Evolutionary conservation across 2,888 invertebrate species (phyloP).

Genomic region (Netelia inedita): DNA sequence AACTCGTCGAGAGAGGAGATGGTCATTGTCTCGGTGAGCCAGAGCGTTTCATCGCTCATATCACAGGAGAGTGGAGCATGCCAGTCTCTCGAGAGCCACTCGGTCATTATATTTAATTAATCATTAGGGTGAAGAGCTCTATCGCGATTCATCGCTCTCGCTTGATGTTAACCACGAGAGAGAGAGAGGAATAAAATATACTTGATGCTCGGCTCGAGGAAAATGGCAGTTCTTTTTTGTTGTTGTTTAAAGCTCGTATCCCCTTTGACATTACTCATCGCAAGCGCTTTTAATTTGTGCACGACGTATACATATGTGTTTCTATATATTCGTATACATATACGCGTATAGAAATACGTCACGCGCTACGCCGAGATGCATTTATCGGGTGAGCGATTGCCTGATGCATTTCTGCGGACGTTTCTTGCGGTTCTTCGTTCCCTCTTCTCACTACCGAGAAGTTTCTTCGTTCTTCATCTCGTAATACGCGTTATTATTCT

Average conservation of each 20-base stretch:
- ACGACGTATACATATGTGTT: slow-evolving; percentile 68
- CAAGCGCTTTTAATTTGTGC: slow-evolving; percentile 76
- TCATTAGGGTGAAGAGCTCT: slow-evolving; percentile 79
- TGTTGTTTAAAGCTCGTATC: slow-evolving; percentile 9
- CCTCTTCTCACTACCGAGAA: slow-evolving; percentile 28
- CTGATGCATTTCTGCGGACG: slow-evolving; percentile 57
- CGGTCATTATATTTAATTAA: slow-evolving; percentile 83
- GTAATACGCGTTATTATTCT: slow-evolving; percentile 64
- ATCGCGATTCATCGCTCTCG: slow-evolving; percentile 76
- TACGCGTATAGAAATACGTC: slow-evolving; percentile 61
- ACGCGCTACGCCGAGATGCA: slow-evolving; percentile 69
- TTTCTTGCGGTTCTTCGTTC: slow-evolving; percentile 54
- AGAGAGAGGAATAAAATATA: slow-evolving; percentile 19
- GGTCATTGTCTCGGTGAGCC: slow-evolving; percentile 78
- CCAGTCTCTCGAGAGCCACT: slow-evolving; percentile 37
- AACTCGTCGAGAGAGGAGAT: slow-evolving; percentile 66
- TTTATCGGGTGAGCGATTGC: slow-evolving; percentile 72
- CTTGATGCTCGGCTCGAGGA: slow-evolving; percentile 25
- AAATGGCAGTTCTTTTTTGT: slow-evolving; percentile 37
- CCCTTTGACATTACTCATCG: slow-evolving; percentile 73
- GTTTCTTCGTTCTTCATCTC: slow-evolving; percentile 30
- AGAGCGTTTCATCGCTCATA: slow-evolving; percentile 78
- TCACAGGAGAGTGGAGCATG: slow-evolving; percentile 47
- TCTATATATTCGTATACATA: slow-evolving; percentile 59
- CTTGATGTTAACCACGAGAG: slow-evolving; percentile 6